Evolutionary conservation across 2,797 vertebrate genomes (phyloP).

Genomic region (Urosaurus nigricauda): DNA sequence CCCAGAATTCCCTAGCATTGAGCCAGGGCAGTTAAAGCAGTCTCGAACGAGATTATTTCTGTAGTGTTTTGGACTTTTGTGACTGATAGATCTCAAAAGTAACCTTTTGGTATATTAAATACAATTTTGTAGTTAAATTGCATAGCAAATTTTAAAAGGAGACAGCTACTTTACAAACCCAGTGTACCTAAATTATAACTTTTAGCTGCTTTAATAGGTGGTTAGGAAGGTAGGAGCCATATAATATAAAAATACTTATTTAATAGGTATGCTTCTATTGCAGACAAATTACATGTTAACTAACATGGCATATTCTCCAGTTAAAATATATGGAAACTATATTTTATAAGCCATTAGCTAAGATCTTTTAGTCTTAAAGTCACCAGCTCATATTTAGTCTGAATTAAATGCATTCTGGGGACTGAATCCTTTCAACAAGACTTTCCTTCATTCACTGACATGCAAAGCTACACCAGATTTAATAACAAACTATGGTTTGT

Average conservation of each 20-base stretch:
- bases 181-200: too few species aligned
- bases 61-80: too few species aligned
- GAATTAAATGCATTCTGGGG: slow-evolving; percentile 23
- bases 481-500: not conserved
- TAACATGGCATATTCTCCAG: not conserved
- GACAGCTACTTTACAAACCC: not conserved
- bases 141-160: not conserved
- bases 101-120: not conserved
- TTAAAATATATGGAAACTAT: slow-evolving; percentile 6
- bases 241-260: slow-evolving; percentile 12
- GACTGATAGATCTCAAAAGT: not conserved
- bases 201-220: not conserved
- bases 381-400: slow-evolving; percentile 2
- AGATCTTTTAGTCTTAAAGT: not conserved
- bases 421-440: slow-evolving; percentile 18
- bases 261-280: not conserved
- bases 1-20: too few species aligned
- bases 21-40: too few species aligned
- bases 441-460: not conserved
- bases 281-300: slow-evolving; percentile 21
- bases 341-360: not conserved
- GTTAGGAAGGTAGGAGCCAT: slow-evolving; percentile 9
- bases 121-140: not conserved
- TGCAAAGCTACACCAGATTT: not conserved
- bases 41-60: too few species aligned